Percentiles rank a stretch among this genome's conserved stretches.
Evolutionary conservation across 2,113 vertebrate genomes (phyloP).

Genomic region (Spea multiplicata): DNA sequence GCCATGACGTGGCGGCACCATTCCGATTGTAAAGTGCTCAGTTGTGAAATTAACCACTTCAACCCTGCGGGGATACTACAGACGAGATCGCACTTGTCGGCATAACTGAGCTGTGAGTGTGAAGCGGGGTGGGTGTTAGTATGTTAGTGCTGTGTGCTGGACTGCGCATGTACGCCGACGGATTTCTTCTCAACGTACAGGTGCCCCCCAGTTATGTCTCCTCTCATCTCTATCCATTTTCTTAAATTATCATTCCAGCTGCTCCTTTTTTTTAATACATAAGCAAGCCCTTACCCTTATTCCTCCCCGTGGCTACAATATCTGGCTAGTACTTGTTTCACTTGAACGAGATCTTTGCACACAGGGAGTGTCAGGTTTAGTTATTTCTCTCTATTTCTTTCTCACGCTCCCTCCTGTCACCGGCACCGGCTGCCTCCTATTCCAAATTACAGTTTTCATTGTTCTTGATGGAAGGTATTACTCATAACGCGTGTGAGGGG

Average conservation of each 20-base stretch:
- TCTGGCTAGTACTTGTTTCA: no score
- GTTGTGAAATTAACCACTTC: no score
- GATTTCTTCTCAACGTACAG: no score
- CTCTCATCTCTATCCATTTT: no score
- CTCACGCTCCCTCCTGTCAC: not conserved
- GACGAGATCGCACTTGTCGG: not conserved
- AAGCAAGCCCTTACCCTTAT: no score
- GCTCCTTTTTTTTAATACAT: no score
- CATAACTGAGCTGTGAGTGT: slow-evolving; percentile 17
- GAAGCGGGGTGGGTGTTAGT: not conserved
- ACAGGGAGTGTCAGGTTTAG: not conserved
- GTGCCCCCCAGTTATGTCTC: no score
- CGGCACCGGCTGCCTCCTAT: not conserved
- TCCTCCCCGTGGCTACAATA: no score
- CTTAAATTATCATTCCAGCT: no score
- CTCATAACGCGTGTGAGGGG: slow-evolving; percentile 1
- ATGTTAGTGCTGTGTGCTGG: not conserved
- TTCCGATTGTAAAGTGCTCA: no score
- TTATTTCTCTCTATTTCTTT: not conserved
- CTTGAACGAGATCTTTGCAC: no score
- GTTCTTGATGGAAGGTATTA: slow-evolving; percentile 8
- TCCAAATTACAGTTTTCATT: not conserved
- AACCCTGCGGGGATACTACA: not conserved
- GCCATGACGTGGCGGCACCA: no score
- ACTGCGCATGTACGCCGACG: not conserved